These are phyloP conservation scores for Schizopygopsis pylzovi DNA, from an alignment of 2,797 vertebrate species.

Conservation along the genomic window DNA sequence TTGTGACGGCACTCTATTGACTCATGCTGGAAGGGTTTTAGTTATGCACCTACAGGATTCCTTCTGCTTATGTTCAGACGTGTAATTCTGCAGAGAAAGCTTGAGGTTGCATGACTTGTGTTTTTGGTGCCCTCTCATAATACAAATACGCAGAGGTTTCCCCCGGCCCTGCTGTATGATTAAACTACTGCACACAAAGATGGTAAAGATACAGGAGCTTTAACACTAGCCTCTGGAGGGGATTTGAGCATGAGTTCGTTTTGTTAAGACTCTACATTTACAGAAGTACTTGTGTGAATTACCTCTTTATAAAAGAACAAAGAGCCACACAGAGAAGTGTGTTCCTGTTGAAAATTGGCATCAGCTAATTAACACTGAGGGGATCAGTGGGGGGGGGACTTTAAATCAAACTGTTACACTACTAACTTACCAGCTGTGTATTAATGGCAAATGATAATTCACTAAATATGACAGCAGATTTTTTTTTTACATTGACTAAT, in stretches of 20 bases:
- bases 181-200: conserved; percentile 11
- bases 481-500: too few relatives aligned
- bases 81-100: conserved; percentile 33
- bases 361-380: conserved; percentile 1
- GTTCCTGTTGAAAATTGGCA: background rate
- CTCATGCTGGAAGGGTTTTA: conserved; percentile 31
- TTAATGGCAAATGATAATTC: background rate
- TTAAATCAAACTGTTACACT: background rate
- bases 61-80: conserved; percentile 4
- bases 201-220: background rate
- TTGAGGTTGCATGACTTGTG: conserved; percentile 21
- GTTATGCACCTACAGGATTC: conserved; percentile 27
- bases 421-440: background rate
- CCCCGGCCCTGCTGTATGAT: conserved; percentile 7
- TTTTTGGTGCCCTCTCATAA: conserved; percentile 20
- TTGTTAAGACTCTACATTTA: conserved; percentile 6
- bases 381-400: background rate
- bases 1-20: conserved; percentile 34
- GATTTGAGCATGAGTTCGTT: conserved; percentile 22
- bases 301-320: background rate
- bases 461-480: background rate
- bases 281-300: background rate
- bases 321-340: background rate
- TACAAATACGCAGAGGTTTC: conserved; percentile 20
- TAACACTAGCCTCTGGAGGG: conserved; percentile 14